Evolutionary conservation across 30 jellyfish, hydroid and myxozoan species (phyloP), one percentile per base, ranked within the genome.

Genomic region (Rhopilema esculentum): DNA sequence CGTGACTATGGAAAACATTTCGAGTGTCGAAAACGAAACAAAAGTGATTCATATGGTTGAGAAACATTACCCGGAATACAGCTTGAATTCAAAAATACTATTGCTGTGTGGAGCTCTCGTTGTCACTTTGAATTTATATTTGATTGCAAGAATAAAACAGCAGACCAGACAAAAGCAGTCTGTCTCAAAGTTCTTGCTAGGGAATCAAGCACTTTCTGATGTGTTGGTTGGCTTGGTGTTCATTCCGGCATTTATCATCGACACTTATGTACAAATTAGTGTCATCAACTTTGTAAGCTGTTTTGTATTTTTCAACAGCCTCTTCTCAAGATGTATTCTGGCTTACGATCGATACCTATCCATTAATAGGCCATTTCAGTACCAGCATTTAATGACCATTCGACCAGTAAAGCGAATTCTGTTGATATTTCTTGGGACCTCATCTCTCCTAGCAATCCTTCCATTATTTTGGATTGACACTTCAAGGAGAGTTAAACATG

Each of bases 301-400:
- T 65, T 66, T 66, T 27, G 26, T 80, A 25, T 80, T 80, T 23
- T 80, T 80, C 80, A 80, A 80, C 64, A 69, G 90, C n/a, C 66
- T 80, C 19, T 66, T 69, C 50, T 20, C 77, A 27, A 24, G 90
- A 21, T 69, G 79, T 22, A 12, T 80, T 29, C 57, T 80, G 15
- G 79, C 82, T 9, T 18, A 64, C 50, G 90, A 80, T 80, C 90
- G 90, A n/a, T 66, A 16, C 70, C 33, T 80, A 31, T 80, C 90
- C 0, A 32, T 80, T 17, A 29, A 27, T 18, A 27, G 29, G 81
- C 90, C 90, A 24, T 49, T 80, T 48, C 83, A 64, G 23, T 66
- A 80, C 65, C 40, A 29, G 21, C 12, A 29, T 17, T 21, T 24
- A 50, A 65, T 66, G 82, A 17, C 71, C 16, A 65, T 24, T 8